Base-by-base conservation (phyloP, 2,888 invertebrate genomes). In the Mythimna pallens region DNA sequence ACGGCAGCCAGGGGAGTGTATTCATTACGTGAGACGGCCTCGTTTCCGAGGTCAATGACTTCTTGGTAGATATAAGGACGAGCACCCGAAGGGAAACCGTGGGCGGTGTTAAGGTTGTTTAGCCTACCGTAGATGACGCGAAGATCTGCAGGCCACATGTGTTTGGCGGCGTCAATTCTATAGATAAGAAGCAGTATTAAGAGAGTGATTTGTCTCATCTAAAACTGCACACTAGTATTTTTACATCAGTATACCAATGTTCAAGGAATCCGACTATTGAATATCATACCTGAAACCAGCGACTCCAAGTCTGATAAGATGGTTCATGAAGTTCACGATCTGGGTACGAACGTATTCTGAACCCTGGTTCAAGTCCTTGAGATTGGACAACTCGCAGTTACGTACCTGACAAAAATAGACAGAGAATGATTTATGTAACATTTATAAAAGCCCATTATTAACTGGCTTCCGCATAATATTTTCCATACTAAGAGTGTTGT, bases 71-170 rank as follows among this genome's bases (percentile, higher is more conserved):
- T 97, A 89, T 97, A 98, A 0, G 98, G 97, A 14, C 97, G 96
- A 0, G 97, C 92, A 14, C 97, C 97, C 0, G 94, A 86, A 0
- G 97, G 92, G 89, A 98, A 98, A 0, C 97, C 98, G 73, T 97
- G 97, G 0, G 90, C 89, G 0, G 96, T 97, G 88, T 97, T 97
- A n/a, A 98, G 92, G 89, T 98, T 93, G 0, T 97, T 94, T 14
- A 97, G 91, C 61, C 97, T 95, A 40, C 94, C 94, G 88, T 97
- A 98, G 83, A 99, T 98, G n/a, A 93, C 87, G 68, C 96, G 87
- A 25, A 99, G 94, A 89, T 99, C 98, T 0, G 91, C 90, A 0
- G 99, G 98, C 97, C 97, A 97, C 98, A 98, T 98, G 91, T 98
- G 98, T 86, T 98, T 98, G 0, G 98, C 98, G 9, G 98, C 98